Evolutionary conservation across 2,797 vertebrate genomes (phyloP).

Genomic region (Syngnathus acus): DNA sequence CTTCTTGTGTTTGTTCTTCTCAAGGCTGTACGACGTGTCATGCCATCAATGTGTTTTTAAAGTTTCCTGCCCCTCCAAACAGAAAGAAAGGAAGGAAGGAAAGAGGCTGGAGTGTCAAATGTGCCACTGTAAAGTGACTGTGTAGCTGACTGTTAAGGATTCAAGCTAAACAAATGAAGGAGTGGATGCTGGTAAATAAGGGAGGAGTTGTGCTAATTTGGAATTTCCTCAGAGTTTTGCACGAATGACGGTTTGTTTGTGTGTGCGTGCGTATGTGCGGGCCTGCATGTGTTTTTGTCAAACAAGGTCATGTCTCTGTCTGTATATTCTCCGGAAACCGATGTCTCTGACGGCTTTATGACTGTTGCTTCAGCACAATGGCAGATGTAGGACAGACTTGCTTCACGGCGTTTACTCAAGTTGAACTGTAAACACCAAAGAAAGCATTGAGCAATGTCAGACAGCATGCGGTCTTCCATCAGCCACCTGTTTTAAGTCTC

Average conservation of each 20-base stretch:
- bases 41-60: conserved; percentile 8
- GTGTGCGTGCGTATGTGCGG: background rate
- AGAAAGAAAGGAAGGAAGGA: conserved; percentile 8
- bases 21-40: conserved; percentile 33
- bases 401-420: conserved; percentile 32
- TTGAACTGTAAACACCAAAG: conserved; percentile 11
- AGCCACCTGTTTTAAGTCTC: conserved; percentile 13
- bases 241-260: background rate
- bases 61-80: conserved; percentile 37
- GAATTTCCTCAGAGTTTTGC: conserved; percentile 1
- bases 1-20: conserved; percentile 27
- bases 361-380: conserved; percentile 37
- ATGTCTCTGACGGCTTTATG: conserved; percentile 48
- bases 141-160: background rate
- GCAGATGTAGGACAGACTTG: conserved; percentile 31
- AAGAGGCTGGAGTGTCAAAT: background rate
- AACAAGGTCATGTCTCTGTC: conserved; percentile 41
- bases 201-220: background rate
- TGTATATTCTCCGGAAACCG: conserved; percentile 45
- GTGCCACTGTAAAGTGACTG: background rate
- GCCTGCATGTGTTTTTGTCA: conserved; percentile 12
- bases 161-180: background rate
- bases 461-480: conserved; percentile 9
- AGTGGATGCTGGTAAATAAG: background rate
- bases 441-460: conserved; percentile 20